phyloP scores from a whole-genome alignment of 2,113 vertebrate genomes.

The Brachypodius melanocephalos region DNA sequence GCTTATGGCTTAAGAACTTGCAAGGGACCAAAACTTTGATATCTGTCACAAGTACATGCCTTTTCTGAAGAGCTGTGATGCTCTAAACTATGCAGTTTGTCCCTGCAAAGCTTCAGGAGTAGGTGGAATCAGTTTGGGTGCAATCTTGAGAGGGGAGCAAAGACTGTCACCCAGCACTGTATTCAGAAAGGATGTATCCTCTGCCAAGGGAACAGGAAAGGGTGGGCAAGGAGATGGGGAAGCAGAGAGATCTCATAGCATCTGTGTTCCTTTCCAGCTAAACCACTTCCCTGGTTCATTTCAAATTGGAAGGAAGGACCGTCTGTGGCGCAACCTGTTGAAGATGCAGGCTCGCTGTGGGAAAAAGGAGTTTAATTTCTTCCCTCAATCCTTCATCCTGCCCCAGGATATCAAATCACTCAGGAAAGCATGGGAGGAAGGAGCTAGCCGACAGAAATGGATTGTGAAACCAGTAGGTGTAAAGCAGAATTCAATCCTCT shows the following conservation, averaged over 20 bases:
- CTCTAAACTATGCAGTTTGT: not conserved
- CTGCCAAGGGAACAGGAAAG: not conserved
- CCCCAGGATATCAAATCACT: conserved; percentile 93
- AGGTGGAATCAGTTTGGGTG: not conserved
- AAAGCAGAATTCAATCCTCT: not conserved
- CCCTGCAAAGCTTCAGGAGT: not conserved
- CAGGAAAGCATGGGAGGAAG: conserved; percentile 90
- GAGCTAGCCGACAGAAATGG: conserved; percentile 87
- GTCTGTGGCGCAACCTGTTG: conserved; percentile 92
- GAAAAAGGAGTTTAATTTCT: conserved; percentile 91
- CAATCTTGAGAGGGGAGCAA: not conserved
- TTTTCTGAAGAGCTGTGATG: not conserved
- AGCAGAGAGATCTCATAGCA: not conserved
- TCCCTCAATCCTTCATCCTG: conserved; percentile 93
- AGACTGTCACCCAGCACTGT: not conserved
- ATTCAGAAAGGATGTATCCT: not conserved
- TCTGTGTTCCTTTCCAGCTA: conserved; percentile 72
- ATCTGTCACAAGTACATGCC: not conserved
- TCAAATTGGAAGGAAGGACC: conserved; percentile 96
- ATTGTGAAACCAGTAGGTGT: conserved; percentile 92
- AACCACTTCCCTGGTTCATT: conserved; percentile 98
- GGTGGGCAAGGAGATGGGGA: not conserved
- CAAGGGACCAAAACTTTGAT: not conserved
- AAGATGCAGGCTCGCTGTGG: conserved; percentile 91
- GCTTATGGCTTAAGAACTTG: not conserved